Conservation (phyloP, 2,113 vertebrate species). For the Sciurus niger region DNA sequence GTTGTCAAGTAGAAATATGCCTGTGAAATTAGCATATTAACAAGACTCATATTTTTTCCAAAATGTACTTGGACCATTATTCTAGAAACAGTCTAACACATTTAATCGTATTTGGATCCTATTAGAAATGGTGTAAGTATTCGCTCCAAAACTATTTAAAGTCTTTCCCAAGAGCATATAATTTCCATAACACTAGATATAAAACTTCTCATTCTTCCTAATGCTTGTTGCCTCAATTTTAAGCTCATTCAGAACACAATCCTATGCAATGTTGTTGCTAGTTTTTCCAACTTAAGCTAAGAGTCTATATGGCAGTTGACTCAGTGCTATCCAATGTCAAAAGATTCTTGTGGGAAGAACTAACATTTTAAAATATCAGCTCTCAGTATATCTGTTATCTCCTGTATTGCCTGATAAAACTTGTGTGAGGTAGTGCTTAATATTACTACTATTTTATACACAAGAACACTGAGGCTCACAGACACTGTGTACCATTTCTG, state of each 20-base stretch:
- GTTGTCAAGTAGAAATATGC: slow-evolving; percentile 81
- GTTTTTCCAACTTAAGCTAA: background rate
- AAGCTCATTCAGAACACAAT: background rate
- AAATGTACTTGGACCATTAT: slow-evolving; percentile 69
- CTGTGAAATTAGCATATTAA: slow-evolving; percentile 82
- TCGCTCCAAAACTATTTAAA: slow-evolving; percentile 68
- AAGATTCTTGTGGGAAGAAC: background rate
- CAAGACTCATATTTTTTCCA: slow-evolving; percentile 75
- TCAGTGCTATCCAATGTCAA: background rate
- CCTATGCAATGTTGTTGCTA: background rate
- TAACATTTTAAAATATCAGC: background rate
- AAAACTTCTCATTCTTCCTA: slow-evolving; percentile 42
- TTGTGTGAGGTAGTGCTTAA: background rate
- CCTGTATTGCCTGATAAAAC: background rate
- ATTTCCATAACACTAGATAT: slow-evolving; percentile 48
- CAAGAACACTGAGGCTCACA: background rate
- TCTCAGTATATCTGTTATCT: background rate
- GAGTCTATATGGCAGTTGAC: background rate
- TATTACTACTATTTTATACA: background rate
- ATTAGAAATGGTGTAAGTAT: slow-evolving; percentile 64
- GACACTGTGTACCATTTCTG: background rate
- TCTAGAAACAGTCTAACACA: slow-evolving; percentile 61
- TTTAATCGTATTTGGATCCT: slow-evolving; percentile 70
- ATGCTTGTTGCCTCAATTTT: background rate
- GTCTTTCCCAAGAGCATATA: background rate